These are phyloP conservation scores for Acrobasis repandana DNA, from an alignment of 2,888 invertebrate species.

Conservation along the genomic window DNA sequence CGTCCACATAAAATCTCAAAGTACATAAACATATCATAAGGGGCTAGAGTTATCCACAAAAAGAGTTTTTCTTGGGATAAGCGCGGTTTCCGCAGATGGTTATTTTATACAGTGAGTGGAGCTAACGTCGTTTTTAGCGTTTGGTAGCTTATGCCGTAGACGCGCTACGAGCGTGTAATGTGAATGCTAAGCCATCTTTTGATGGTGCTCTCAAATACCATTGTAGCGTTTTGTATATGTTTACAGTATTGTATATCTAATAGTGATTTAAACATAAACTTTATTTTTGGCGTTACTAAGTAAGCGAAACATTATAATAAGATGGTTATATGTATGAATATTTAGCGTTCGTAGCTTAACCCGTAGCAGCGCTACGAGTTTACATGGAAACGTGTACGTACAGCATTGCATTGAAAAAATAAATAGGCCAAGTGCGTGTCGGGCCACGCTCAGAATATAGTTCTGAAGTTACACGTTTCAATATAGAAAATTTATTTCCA, in stretches of 20 bases:
- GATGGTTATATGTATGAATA: too few species aligned
- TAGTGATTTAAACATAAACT: too few species aligned
- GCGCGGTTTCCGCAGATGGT: conserved; percentile 76
- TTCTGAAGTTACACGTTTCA: too few species aligned
- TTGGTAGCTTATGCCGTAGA: conserved; percentile 42
- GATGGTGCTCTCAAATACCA: conserved; percentile 9
- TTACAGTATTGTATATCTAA: neutral
- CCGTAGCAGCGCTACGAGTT: too few species aligned
- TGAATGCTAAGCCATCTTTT: conserved; percentile 12
- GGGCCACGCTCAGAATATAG: too few species aligned
- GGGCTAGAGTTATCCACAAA: conserved; percentile 78
- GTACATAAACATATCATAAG: conserved; percentile 83
- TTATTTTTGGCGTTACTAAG: too few species aligned
- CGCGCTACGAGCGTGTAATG: conserved; percentile 29
- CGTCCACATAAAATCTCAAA: conserved; percentile 81
- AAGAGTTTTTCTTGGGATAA: conserved; percentile 78
- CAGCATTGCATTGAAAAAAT: too few species aligned
- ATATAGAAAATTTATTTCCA: too few species aligned
- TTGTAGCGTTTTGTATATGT: conserved; percentile 12
- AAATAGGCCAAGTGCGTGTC: too few species aligned
- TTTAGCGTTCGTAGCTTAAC: too few species aligned
- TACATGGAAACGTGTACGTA: too few species aligned
- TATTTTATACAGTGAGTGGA: conserved; percentile 79
- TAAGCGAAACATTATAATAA: too few species aligned
- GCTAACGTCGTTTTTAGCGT: conserved; percentile 65